Base-by-base conservation (phyloP, 2,888 invertebrate species). In the Cephonodes hylas region DNA sequence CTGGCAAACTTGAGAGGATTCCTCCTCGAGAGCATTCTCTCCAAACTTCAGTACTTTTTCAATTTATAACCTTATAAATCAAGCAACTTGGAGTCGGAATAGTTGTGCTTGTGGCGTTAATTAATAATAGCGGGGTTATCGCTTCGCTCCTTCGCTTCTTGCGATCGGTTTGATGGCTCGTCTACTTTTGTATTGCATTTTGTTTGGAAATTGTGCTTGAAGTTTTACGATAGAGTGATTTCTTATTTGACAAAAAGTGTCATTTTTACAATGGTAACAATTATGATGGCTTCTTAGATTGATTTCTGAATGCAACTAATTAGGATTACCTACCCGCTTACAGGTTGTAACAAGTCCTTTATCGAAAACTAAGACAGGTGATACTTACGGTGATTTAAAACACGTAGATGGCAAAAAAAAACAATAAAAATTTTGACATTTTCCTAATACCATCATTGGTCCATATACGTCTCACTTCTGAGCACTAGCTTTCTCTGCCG, bases 31-130 rank as follows among this genome's bases (percentile, higher is more conserved):
- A 27, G 27, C 20, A 22, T 45, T n/a, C n/a, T n/a, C n/a, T n/a
- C 13, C 45, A 15, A 15, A 27, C 25, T 48, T 27, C 48, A 25
- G 8, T 7, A 27, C 48, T 48, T 48, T 48, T 48, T 48, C 48
- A 27, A 48, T 48, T 48, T 48, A 48, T 48, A 48, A 27, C 48
- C n/a, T 48, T 48, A 45, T 45, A 48, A 48, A 48, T 31, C 15
- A 34, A 34, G 23, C 42, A 58, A 42, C 15, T 58, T 10, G 34
- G 25, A 18, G 34, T 34, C 46, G 10, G 34, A 46, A 46, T 22
- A 46, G 46, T 46, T 46, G 25, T 46, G 31, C n/a, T 22, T 31
- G 42, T 27, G 45, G 23, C 48, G 48, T 48, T 48, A 27, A 48
- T 48, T 48, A 48, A 48, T 48, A 48, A 48, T 25, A 25, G 48